These are phyloP conservation scores for Trididemnum clinides DNA, from an alignment of 23 tunicate species.

Conservation along the genomic window DNA sequence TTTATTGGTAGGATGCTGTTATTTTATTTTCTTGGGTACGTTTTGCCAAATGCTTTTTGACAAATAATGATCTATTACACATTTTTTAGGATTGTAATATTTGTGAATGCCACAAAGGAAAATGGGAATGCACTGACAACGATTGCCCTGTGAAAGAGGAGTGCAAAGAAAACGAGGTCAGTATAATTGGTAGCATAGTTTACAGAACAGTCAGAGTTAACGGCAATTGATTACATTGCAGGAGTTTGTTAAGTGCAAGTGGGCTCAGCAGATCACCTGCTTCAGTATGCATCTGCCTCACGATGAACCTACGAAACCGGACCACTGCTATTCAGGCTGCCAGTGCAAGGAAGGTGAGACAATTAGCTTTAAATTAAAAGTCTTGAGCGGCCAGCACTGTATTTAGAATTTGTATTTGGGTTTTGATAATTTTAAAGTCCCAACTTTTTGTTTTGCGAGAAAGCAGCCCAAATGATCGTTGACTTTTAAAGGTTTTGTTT, in stretches of 20 bases:
- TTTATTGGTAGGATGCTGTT: constrained; percentile 62
- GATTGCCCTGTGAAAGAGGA: constrained; percentile 84
- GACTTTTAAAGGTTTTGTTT: constrained; percentile 87
- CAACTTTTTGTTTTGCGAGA: too few relatives aligned
- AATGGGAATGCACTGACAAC: constrained; percentile 99
- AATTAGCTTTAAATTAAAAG: neutral
- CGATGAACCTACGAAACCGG: constrained; percentile 94
- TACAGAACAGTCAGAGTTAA: neutral
- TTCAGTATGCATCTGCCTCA: constrained; percentile 97
- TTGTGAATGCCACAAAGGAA: constrained; percentile 98
- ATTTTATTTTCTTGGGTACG: neutral
- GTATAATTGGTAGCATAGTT: too few relatives aligned
- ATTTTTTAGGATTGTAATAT: constrained; percentile 91
- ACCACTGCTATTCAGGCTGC: constrained; percentile 96
- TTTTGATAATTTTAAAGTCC: too few relatives aligned
- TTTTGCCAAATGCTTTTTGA: neutral
- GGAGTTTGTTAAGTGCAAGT: constrained; percentile 94
- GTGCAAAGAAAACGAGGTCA: constrained; percentile 80
- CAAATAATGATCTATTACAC: neutral
- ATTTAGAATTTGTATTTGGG: too few relatives aligned
- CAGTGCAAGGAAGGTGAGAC: constrained; percentile 88
- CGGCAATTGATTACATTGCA: neutral
- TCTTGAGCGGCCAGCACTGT: too few relatives aligned
- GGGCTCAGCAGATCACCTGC: constrained; percentile 87
- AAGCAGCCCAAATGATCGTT: too few relatives aligned